Evolutionary conservation across 2,888 invertebrate species (phyloP).

Genomic region (Acrobasis consociella): DNA sequence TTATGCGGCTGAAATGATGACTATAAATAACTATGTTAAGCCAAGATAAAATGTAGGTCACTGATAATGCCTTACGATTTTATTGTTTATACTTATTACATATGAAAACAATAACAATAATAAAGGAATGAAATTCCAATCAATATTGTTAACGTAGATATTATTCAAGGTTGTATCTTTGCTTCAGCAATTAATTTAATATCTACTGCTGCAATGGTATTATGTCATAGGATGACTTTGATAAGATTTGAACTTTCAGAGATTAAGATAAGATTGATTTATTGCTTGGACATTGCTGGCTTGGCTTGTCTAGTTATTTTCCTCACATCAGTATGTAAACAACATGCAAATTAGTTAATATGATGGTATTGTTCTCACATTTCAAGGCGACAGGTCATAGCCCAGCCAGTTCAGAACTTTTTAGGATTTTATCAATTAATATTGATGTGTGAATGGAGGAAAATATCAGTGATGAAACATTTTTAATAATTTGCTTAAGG

Average conservation of each 20-base stretch:
- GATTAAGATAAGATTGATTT: conserved; percentile 11
- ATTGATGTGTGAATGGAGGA: conserved; percentile 2
- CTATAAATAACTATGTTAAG: no score
- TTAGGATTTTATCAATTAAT: background rate
- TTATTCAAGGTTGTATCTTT: background rate
- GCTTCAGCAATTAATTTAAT: background rate
- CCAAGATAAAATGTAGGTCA: no score
- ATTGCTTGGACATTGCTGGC: background rate
- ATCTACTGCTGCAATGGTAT: background rate
- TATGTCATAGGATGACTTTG: conserved; percentile 3
- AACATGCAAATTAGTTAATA: background rate
- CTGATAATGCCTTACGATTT: no score
- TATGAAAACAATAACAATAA: background rate
- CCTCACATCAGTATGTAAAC: background rate
- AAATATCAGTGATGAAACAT: conserved; percentile 8
- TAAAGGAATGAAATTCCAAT: background rate
- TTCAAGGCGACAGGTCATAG: conserved; percentile 1
- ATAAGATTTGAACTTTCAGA: background rate
- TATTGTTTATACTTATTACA: background rate
- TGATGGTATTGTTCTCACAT: conserved; percentile 3
- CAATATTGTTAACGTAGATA: background rate
- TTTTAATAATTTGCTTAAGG: conserved; percentile 8
- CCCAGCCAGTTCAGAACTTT: background rate
- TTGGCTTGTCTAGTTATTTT: background rate
- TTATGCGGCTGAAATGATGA: no score